These are phyloP conservation scores for Sebastiscus tertius DNA, from an alignment of 2,797 vertebrate genomes.

Conservation along the genomic window DNA sequence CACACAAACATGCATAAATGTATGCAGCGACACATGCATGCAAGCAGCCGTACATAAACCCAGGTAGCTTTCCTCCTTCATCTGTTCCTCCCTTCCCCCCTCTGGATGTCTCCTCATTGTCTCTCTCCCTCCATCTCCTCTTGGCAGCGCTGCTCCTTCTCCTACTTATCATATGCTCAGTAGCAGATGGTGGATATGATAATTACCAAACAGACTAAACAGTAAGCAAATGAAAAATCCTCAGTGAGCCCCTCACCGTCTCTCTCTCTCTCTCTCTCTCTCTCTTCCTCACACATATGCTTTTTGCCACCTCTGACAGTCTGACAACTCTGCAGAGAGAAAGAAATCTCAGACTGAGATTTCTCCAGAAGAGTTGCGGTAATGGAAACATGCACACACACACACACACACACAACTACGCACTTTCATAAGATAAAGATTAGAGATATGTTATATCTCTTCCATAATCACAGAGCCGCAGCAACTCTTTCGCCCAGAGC, in stretches of 20 bases:
- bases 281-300: conserved; percentile 3
- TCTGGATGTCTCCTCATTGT: neutral
- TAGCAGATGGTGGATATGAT: conserved; percentile 70
- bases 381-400: neutral
- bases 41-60: conserved; percentile 20
- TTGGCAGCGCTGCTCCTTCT: conserved; percentile 54
- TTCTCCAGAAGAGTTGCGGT: neutral
- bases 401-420: neutral
- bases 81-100: neutral
- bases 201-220: conserved; percentile 62
- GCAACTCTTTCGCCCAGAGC: neutral
- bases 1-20: conserved; percentile 43
- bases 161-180: conserved; percentile 61
- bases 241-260: conserved; percentile 8
- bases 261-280: conserved; percentile 4
- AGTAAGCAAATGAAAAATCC: conserved; percentile 40
- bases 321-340: conserved; percentile 7
- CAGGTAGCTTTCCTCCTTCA: neutral
- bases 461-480: neutral
- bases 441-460: neutral
- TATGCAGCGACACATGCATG: conserved; percentile 42
- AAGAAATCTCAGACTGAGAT: neutral
- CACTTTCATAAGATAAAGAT: neutral
- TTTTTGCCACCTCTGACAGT: conserved; percentile 35
- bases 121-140: conserved; percentile 36